A percentile compares a stretch with the other conserved stretches of the same genome.
phyloP scores from a whole-genome alignment of 2,888 invertebrate genomes.

The Lepidocyrtoides sp. region DNA sequence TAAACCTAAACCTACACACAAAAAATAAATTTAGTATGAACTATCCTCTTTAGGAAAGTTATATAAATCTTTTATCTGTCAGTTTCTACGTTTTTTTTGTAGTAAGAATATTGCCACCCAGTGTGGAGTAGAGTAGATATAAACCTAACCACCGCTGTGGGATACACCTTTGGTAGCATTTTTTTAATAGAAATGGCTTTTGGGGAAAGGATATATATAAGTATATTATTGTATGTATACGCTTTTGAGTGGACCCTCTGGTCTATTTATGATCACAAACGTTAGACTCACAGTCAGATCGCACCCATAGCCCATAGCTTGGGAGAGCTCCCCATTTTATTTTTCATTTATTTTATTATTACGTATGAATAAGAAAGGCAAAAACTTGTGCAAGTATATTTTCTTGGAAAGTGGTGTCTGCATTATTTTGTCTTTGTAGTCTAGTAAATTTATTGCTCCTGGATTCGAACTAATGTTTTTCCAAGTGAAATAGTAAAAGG shows the following conservation, averaged over 20 bases:
- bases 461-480: neutral
- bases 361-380: neutral
- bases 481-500: neutral
- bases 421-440: neutral
- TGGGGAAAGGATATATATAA: no score
- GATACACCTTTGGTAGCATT: no score
- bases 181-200: no score
- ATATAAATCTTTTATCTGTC: slow-evolving; percentile 64
- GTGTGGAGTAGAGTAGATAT: no score
- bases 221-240: no score
- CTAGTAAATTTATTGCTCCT: neutral
- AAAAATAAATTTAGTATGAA: neutral
- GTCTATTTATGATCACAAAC: slow-evolving; percentile 45
- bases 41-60: neutral
- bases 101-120: no score
- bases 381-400: neutral
- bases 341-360: neutral
- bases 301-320: neutral
- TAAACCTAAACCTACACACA: no score
- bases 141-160: no score
- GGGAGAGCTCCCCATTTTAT: neutral
- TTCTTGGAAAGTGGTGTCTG: neutral
- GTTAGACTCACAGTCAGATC: neutral
- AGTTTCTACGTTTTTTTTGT: neutral
- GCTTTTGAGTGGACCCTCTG: slow-evolving; percentile 49